These are phyloP conservation scores for Notechis scutatus DNA, from an alignment of 2,113 vertebrate species.

Conservation along the genomic window DNA sequence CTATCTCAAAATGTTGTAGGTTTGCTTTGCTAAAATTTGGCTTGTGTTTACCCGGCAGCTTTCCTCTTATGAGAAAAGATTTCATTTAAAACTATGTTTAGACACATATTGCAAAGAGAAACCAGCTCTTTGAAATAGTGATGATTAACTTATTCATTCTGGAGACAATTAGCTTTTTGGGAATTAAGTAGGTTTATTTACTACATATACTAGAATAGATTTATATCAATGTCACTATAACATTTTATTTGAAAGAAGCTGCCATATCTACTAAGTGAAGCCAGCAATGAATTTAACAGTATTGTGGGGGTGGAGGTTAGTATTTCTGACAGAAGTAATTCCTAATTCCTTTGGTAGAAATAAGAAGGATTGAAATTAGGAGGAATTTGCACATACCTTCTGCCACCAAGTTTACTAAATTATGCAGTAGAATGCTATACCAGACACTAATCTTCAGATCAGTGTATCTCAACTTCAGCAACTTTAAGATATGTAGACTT, in stretches of 20 bases:
- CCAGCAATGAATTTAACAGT: not conserved
- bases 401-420: not conserved
- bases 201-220: not conserved
- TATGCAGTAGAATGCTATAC: not conserved
- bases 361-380: not conserved
- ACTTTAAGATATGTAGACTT: not conserved
- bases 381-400: not conserved
- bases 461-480: not conserved
- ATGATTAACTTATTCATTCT: not conserved
- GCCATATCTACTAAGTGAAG: not conserved
- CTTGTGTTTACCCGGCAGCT: not conserved
- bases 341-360: not conserved
- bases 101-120: not conserved
- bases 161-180: not conserved
- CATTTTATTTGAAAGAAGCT: not conserved
- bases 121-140: not conserved
- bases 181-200: not conserved
- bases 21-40: not conserved
- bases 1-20: not conserved
- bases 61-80: not conserved
- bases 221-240: not conserved
- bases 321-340: not conserved
- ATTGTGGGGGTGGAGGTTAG: not conserved
- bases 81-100: not conserved
- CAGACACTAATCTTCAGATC: not conserved